A percentile compares a stretch with the other conserved stretches of the same genome.
phyloP scores from a whole-genome alignment of 37 sponge, comb jelly and placozoan genomes.

The Bolinopsis microptera region DNA sequence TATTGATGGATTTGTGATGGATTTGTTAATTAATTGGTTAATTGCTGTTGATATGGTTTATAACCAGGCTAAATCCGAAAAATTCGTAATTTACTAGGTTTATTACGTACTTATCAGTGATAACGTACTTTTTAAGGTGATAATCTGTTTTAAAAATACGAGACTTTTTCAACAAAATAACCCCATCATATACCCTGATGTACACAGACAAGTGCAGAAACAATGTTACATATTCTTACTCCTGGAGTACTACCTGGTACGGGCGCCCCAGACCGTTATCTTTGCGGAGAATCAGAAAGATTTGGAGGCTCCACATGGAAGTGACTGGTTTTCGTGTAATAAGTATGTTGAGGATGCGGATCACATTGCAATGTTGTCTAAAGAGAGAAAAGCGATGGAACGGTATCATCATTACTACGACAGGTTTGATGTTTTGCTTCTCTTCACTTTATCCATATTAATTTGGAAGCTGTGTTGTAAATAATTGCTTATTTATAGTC shows the following conservation, averaged over 20 bases:
- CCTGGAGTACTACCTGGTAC: conserved; percentile 1
- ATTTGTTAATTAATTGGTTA: background rate
- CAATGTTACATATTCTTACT: conserved; percentile 31
- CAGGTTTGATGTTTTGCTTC: background rate
- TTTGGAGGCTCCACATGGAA: conserved; percentile 60
- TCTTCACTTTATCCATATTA: too few relatives aligned
- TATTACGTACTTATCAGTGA: too few relatives aligned
- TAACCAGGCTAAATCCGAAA: too few relatives aligned
- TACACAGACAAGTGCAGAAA: background rate
- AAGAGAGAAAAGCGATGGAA: conserved; percentile 45
- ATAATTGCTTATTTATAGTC: too few relatives aligned
- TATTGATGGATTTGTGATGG: background rate
- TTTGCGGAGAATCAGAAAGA: conserved; percentile 58
- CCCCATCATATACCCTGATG: too few relatives aligned
- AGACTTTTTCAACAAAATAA: too few relatives aligned
- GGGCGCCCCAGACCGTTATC: background rate
- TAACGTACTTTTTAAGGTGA: too few relatives aligned
- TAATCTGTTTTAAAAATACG: too few relatives aligned
- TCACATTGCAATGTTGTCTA: background rate
- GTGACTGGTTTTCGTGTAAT: conserved; percentile 17
- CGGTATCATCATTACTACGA: conserved; percentile 61
- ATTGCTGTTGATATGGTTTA: background rate
- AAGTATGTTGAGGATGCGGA: conserved; percentile 4
- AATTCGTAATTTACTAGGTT: too few relatives aligned
- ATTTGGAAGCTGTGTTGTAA: too few relatives aligned